Evolutionary conservation across 2,888 invertebrate genomes (phyloP).

Genomic region (Altica lythri): DNA sequence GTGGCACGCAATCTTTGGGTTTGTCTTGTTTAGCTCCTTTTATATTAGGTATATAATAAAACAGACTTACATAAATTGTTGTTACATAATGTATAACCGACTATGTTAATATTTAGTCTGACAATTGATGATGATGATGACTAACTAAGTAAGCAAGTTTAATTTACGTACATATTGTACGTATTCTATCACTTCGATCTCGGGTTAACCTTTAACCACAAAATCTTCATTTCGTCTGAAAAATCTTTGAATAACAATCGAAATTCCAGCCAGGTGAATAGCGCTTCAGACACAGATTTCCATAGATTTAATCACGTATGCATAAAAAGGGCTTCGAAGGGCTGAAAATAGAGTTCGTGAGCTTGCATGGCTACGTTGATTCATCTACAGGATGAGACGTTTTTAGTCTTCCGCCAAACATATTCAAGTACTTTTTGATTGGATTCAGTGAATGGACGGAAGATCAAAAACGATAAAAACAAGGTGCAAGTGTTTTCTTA

Average conservation of each 20-base stretch:
- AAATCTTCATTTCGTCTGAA: conserved; percentile 25
- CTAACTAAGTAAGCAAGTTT: no score
- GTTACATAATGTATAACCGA: no score
- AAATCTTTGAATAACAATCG: conserved; percentile 26
- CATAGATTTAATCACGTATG: conserved; percentile 48
- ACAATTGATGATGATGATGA: no score
- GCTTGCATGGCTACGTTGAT: conserved; percentile 49
- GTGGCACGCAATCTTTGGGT: no score
- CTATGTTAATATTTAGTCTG: no score
- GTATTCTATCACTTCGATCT: conserved; percentile 13
- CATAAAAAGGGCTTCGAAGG: conserved; percentile 38
- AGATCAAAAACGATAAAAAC: conserved; percentile 8
- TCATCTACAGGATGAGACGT: conserved; percentile 50
- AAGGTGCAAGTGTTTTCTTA: conserved; percentile 27
- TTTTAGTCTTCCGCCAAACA: conserved; percentile 35
- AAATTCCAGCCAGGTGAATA: conserved; percentile 30
- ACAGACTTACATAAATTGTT: no score
- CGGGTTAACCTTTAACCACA: conserved; percentile 23
- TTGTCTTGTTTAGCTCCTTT: no score
- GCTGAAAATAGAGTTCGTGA: conserved; percentile 46
- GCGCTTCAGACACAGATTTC: conserved; percentile 33
- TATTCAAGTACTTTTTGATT: conserved; percentile 22
- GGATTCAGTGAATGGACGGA: conserved; percentile 12
- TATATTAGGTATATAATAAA: no score
- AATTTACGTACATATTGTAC: conserved; percentile 12